These are phyloP conservation scores for Falco punctatus DNA, from an alignment of 2,113 vertebrate species.

Conservation along the genomic window DNA sequence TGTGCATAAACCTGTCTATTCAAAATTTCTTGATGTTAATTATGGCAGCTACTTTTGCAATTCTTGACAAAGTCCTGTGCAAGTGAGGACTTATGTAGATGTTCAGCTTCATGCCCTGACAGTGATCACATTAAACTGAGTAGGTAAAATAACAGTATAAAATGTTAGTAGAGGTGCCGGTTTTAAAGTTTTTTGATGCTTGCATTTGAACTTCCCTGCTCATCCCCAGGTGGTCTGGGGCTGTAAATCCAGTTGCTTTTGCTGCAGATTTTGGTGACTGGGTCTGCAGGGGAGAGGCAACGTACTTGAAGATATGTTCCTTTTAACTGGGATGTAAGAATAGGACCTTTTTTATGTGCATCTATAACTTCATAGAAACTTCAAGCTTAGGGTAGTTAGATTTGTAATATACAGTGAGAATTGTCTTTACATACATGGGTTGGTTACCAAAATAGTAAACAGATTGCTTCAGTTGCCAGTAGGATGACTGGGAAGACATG, in stretches of 20 bases:
- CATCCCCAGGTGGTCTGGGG: not conserved
- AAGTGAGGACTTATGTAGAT: not conserved
- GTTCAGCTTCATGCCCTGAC: not conserved
- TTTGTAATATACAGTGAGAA: not conserved
- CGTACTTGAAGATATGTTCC: not conserved
- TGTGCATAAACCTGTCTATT: not conserved
- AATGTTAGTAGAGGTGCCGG: not conserved
- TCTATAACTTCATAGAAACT: not conserved
- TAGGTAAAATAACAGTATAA: not conserved
- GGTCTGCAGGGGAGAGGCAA: not conserved
- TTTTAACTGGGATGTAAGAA: not conserved
- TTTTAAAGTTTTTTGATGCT: not conserved
- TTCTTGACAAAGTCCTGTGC: not conserved
- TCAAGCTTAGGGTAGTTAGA: not conserved
- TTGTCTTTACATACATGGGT: not conserved
- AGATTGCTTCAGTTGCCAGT: not conserved
- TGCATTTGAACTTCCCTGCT: not conserved
- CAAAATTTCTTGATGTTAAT: not conserved
- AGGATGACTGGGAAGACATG: not conserved
- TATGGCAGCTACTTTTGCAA: not conserved
- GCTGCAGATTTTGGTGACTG: not conserved
- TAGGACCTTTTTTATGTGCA: not conserved
- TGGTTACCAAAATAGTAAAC: not conserved
- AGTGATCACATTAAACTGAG: not conserved
- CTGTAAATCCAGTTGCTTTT: not conserved